Conservation (phyloP, 1,140 invertebrate species). For the Atta texana region DNA sequence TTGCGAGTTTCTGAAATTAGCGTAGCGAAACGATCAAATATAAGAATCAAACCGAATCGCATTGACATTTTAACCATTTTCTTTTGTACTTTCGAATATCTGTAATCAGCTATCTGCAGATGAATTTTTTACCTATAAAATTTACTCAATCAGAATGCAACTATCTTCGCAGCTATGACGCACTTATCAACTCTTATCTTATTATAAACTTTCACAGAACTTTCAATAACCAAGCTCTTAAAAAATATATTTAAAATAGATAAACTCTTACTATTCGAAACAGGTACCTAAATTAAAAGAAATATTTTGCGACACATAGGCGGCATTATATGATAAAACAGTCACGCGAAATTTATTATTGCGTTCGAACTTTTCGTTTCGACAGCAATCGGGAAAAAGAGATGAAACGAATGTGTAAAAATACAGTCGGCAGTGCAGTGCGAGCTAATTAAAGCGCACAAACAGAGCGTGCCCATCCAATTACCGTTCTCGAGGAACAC, state of each 20-base stretch:
- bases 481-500: conserved; percentile 76
- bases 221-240: background rate
- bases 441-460: conserved; percentile 83
- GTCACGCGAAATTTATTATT: background rate
- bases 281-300: background rate
- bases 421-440: conserved; percentile 36
- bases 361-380: conserved; percentile 70
- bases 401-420: conserved; percentile 55
- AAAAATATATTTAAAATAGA: background rate
- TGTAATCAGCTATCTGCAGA: background rate
- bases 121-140: conserved; percentile 4
- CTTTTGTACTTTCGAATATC: conserved; percentile 66
- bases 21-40: conserved; percentile 62
- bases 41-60: conserved; percentile 71
- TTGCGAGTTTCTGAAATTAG: conserved; percentile 65
- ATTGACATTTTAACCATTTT: conserved; percentile 56
- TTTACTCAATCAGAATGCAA: background rate
- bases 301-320: background rate
- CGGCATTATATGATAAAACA: background rate
- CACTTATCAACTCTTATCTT: background rate
- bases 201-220: background rate
- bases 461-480: conserved; percentile 84
- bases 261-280: background rate
- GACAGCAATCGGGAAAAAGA: conserved; percentile 61
- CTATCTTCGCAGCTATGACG: background rate